phyloP scores from a whole-genome alignment of 2,113 vertebrate genomes.

The Gopherus flavomarginatus region DNA sequence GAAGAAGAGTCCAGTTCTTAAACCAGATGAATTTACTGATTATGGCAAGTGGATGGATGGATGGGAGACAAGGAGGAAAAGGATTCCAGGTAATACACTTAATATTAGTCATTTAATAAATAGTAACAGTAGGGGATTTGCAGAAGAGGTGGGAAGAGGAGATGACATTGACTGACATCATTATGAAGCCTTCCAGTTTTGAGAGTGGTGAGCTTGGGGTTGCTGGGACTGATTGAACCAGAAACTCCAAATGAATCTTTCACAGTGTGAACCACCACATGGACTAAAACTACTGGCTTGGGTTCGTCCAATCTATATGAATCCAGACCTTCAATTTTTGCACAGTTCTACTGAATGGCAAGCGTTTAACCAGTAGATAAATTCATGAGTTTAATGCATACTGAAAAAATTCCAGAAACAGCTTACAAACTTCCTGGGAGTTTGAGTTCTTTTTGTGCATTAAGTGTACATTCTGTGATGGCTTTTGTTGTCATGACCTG shows the following conservation, averaged over 20 bases:
- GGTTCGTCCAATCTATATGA: background rate
- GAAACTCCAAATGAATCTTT: background rate
- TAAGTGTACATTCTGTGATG: background rate
- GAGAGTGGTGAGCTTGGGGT: background rate
- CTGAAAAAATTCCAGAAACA: background rate
- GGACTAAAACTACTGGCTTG: background rate
- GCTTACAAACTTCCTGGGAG: background rate
- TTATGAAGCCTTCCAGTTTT: background rate
- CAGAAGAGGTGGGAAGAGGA: background rate
- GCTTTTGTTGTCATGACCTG: background rate
- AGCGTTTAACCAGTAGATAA: background rate
- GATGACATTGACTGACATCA: background rate
- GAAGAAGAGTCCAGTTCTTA: constrained; percentile 75
- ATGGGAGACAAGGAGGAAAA: constrained; percentile 87
- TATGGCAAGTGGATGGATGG: constrained; percentile 88
- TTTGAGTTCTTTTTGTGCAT: background rate
- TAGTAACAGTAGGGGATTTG: background rate
- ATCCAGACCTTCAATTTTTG: background rate
- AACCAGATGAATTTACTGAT: constrained; percentile 75
- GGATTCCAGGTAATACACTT: constrained; percentile 76
- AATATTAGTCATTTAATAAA: background rate
- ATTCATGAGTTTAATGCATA: background rate
- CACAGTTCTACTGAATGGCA: background rate
- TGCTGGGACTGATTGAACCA: background rate
- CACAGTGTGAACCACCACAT: background rate